Evolutionary conservation across 2,797 vertebrate genomes (phyloP), one percentile per base, ranked within the genome.

Genomic region (Crocodylus rhombifer): DNA sequence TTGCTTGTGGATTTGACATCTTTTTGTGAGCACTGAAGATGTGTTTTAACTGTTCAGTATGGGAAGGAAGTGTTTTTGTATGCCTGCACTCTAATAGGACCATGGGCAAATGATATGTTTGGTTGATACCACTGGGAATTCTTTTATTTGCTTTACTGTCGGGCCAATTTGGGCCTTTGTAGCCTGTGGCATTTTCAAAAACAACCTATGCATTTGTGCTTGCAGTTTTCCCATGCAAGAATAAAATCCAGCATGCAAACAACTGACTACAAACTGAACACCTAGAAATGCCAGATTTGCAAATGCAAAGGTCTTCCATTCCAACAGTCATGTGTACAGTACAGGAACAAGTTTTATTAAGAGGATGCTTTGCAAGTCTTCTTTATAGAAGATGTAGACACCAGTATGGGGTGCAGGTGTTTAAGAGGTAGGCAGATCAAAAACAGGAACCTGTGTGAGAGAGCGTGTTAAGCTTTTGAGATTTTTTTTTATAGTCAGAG

Each of bases 131-230:
- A 69, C 7, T 76, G 18, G 21, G 2, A 71, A 1, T 26, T 58
- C 73, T 87, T 61, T 84, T 36, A 69, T 69, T 69, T 36, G 20
- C 11, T 51, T 17, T 21, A 14, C 2, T 36, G 57, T 16, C 8
- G 62, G 74, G 10, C 14, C 7, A 0, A 0, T 6, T 23, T n/a
- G 26, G 0, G 1, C 14, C 4, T 69, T 26, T 76, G 10, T 14
- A 23, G 42, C 51, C 23, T 51, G 65, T 51, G 75, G 20, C 20
- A 8, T 3, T 74, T 87, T 60, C n/a, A 26, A 86, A 95, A 91
- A 86, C 30, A 84, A 12, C 33, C 42, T 67, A 11, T 71, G 92
- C 51, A 36, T 14, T 12, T 87, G 67, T 60, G 18, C 15, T 1
- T 58, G 33, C 60, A 86, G 60, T 90, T 90, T 89, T 84, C 55